Base-by-base conservation (phyloP, 1,140 invertebrate genomes). In the Drosophila nannoptera region DNA sequence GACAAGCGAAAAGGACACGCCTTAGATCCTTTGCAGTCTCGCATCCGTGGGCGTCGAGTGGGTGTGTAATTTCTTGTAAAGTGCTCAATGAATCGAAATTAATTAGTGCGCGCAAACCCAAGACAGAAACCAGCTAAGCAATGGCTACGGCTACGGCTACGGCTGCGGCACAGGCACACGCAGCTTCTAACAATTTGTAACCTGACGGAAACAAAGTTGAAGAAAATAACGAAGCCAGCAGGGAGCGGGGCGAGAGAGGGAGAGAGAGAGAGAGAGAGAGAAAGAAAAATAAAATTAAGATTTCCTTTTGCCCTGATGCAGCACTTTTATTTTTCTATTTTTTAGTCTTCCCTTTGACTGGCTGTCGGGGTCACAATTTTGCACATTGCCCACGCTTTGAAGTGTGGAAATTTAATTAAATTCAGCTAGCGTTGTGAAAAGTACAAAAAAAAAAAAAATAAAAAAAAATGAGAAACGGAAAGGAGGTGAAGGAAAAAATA, bases 11-110 rank as follows among this genome's bases (percentile, higher is more conserved):
- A 42, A 29, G 35, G 49, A 46, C 32, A 46, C 45, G 22, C 22
- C 22, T 22, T 22, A 22, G 22, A 22, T 22, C 22, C 22, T 22
- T 32, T 50, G 33, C 31, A 33, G 12, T 5, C 8, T 45, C 14
- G n/a, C 4, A 31, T 22, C 22, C 22, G 22, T 22, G 38, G 50
- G 32, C 32, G 49, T 56, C 31, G 53, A 78, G 80, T 80, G 80
- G 80, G 76, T 80, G 80, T 84, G 82, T 78, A 86, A 86, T 86
- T 86, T 72, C 81, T 86, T 86, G 81, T 86, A 81, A 86, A 86
- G 81, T 86, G 81, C 77, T 86, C 81, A 86, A 86, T 86, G 81
- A 86, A 86, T 86, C 81, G 81, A 86, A 86, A 86, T 86, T 86
- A 86, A 86, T 86, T 86, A 86, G 77, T 86, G 86, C 59, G 50